Evolutionary conservation across 2,888 invertebrate species (phyloP).

Genomic region (Ectropis crepuscularia): DNA sequence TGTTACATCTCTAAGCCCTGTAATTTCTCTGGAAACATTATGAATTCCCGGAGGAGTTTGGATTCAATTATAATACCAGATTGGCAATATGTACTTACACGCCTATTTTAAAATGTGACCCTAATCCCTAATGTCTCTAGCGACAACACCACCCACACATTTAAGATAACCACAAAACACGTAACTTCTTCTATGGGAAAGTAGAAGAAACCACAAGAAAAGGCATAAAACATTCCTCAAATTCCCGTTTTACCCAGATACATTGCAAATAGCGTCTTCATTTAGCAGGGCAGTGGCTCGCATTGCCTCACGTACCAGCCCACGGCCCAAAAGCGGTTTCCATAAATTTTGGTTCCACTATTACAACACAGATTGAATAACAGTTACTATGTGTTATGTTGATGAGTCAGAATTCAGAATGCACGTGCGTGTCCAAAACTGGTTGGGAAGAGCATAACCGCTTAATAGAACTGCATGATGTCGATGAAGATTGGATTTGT

Average conservation of each 20-base stretch:
- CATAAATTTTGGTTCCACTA: slow-evolving; percentile 37
- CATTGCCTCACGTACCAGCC: slow-evolving; percentile 39
- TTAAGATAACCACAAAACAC: no score
- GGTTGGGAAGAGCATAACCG: slow-evolving; percentile 29
- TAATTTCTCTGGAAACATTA: no score
- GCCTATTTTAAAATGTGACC: no score
- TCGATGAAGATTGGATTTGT: slow-evolving; percentile 29
- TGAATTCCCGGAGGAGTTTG: no score
- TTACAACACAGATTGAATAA: slow-evolving; percentile 31
- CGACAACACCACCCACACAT: no score
- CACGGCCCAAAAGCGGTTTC: slow-evolving; percentile 37
- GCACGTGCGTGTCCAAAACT: slow-evolving; percentile 38
- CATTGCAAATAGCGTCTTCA: slow-evolving; percentile 35
- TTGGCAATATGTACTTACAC: no score
- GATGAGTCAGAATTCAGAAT: slow-evolving; percentile 40
- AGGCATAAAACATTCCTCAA: slow-evolving; percentile 8
- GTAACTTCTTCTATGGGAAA: background rate
- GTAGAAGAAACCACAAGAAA: background rate
- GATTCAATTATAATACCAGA: no score
- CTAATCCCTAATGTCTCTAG: no score
- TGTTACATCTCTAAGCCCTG: no score
- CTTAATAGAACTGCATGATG: slow-evolving; percentile 29
- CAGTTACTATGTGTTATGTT: slow-evolving; percentile 27
- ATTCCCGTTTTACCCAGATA: slow-evolving; percentile 31
- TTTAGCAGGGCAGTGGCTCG: slow-evolving; percentile 25